These are phyloP conservation scores for Osmoderma eremita DNA, from an alignment of 2,888 invertebrate species.

Conservation along the genomic window DNA sequence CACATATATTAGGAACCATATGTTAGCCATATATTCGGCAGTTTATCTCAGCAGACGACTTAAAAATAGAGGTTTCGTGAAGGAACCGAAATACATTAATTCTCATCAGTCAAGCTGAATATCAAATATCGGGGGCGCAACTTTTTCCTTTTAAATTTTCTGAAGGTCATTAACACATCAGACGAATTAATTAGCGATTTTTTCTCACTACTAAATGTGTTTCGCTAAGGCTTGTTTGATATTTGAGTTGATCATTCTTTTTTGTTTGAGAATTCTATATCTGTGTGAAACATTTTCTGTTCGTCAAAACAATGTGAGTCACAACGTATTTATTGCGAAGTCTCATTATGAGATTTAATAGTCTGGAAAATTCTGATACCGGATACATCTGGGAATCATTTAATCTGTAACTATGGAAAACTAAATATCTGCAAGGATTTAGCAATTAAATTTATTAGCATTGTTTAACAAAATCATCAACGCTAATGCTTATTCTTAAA, in stretches of 20 bases:
- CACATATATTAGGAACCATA: conserved; percentile 29
- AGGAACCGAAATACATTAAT: conserved; percentile 36
- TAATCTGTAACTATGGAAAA: too few species aligned
- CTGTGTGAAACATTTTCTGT: conserved; percentile 25
- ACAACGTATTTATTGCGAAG: neutral
- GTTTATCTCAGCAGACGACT: conserved; percentile 27
- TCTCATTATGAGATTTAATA: too few species aligned
- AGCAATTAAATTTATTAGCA: too few species aligned
- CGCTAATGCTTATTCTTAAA: too few species aligned
- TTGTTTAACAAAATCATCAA: too few species aligned
- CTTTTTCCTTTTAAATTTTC: conserved; percentile 27
- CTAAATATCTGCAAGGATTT: too few species aligned
- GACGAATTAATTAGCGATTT: conserved; percentile 33
- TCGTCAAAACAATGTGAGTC: conserved; percentile 19
- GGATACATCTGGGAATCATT: too few species aligned
- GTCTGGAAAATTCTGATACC: too few species aligned
- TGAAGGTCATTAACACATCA: conserved; percentile 36
- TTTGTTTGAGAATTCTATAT: conserved; percentile 22
- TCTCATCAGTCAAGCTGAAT: conserved; percentile 40
- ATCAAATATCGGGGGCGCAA: conserved; percentile 34
- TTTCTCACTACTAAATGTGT: conserved; percentile 12
- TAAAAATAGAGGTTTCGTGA: conserved; percentile 35
- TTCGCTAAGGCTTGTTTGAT: neutral
- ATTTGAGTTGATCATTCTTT: neutral
- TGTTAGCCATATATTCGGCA: conserved; percentile 29